Evolutionary conservation across 1,140 invertebrate species (phyloP).

Genomic region (Aphaenogaster ashmeadi): DNA sequence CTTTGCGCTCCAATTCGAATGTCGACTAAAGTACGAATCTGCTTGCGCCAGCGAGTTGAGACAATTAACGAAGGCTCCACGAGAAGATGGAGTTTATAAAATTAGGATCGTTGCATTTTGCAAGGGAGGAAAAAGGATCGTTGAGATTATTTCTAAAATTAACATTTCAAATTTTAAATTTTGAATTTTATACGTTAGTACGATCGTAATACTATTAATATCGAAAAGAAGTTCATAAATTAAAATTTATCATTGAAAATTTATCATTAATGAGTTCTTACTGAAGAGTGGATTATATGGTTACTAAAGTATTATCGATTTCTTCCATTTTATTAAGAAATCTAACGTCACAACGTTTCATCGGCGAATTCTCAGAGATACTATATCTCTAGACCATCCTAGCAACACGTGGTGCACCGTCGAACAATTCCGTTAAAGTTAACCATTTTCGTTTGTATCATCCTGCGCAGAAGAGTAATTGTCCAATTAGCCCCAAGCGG

Average conservation of each 20-base stretch:
- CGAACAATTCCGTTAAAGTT: constrained; percentile 22
- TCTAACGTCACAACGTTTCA: not conserved
- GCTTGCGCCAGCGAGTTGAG: constrained; percentile 63
- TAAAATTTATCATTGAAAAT: constrained; percentile 5
- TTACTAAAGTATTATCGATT: not conserved
- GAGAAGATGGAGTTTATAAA: constrained; percentile 58
- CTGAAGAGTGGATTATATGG: not conserved
- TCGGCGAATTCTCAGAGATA: not conserved
- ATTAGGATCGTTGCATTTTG: constrained; percentile 70
- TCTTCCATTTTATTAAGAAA: not conserved
- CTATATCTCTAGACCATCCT: not conserved
- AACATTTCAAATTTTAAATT: not conserved
- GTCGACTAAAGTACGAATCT: constrained; percentile 62
- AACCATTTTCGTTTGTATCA: constrained; percentile 7
- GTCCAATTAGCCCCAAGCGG: not conserved
- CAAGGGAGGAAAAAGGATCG: constrained; percentile 30
- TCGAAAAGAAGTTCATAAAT: not conserved
- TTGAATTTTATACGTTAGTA: not conserved
- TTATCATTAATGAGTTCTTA: not conserved
- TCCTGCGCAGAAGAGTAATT: constrained; percentile 7
- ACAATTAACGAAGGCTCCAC: constrained; percentile 70
- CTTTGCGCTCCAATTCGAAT: constrained; percentile 69
- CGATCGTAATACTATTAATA: not conserved
- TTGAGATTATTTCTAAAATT: not conserved
- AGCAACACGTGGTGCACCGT: constrained; percentile 14